Evolutionary conservation across 2,113 vertebrate species (phyloP).

Genomic region (Ammodytes dubius): DNA sequence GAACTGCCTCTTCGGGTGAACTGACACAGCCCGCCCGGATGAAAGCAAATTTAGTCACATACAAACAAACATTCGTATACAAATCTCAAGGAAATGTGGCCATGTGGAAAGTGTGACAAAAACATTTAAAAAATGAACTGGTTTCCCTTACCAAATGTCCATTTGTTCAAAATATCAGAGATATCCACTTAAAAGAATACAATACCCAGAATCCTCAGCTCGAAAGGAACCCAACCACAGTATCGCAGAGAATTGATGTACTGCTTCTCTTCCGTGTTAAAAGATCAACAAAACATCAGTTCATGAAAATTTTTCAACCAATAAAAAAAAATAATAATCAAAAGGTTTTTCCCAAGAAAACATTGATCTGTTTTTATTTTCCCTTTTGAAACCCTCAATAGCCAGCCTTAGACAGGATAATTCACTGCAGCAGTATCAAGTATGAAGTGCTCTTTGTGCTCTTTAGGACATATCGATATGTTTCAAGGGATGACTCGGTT

Average conservation of each 20-base stretch:
- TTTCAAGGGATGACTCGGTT: neutral
- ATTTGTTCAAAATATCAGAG: neutral
- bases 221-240: slow-evolving; percentile 35
- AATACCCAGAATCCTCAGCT: slow-evolving; percentile 50
- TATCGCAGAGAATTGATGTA: slow-evolving; percentile 22
- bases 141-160: slow-evolving; percentile 12
- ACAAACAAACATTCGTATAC: slow-evolving; percentile 22
- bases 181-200: slow-evolving; percentile 8
- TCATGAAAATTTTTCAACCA: slow-evolving; percentile 34
- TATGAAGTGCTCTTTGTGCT: neutral
- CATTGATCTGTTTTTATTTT: neutral
- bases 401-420: slow-evolving; percentile 16
- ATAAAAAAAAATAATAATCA: neutral
- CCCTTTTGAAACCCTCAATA: neutral
- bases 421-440: slow-evolving; percentile 56
- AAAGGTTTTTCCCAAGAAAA: slow-evolving; percentile 14
- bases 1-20: slow-evolving; percentile 58
- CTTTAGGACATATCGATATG: neutral
- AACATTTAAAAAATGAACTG: neutral
- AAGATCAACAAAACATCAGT: slow-evolving; percentile 19
- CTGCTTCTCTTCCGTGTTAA: neutral
- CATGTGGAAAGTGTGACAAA: neutral
- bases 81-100: slow-evolving; percentile 9
- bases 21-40: slow-evolving; percentile 25
- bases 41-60: slow-evolving; percentile 26